Conservation (phyloP, 2,797 vertebrate genomes). For the Prunella strophiata region DNA sequence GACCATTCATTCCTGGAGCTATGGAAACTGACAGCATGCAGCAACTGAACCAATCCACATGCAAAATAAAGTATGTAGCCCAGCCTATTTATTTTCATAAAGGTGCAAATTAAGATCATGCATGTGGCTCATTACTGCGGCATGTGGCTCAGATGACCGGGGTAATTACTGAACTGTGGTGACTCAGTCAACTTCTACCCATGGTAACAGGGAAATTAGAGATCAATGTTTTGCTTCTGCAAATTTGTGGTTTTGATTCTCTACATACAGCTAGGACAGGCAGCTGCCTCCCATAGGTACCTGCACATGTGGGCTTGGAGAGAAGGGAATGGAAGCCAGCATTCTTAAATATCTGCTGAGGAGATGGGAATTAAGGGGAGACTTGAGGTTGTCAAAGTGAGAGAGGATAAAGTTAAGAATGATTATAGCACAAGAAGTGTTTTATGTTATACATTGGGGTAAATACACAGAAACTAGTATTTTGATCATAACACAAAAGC, state of each 20-base stretch:
- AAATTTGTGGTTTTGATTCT: neutral
- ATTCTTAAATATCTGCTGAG: neutral
- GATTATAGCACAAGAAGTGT: neutral
- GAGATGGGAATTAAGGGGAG: neutral
- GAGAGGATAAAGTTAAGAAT: neutral
- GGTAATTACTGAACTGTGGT: neutral
- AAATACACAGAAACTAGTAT: neutral
- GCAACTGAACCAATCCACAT: neutral
- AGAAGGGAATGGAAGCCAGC: neutral
- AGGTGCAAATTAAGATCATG: neutral
- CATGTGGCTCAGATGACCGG: neutral
- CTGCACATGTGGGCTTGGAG: neutral
- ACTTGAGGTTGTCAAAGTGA: neutral
- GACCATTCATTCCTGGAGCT: neutral
- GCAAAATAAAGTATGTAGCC: neutral
- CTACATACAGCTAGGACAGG: neutral
- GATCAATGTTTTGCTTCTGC: neutral
- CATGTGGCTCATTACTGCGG: neutral
- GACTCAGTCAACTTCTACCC: neutral
- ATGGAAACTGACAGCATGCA: neutral
- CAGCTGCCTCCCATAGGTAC: neutral
- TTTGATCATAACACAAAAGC: neutral
- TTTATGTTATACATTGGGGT: neutral
- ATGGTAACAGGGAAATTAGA: neutral
- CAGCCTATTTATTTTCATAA: constrained; percentile 25